Evolutionary conservation across 2,888 invertebrate species (phyloP), one percentile per base, ranked within the genome.

Genomic region (Tricholauxania praeusta): DNA sequence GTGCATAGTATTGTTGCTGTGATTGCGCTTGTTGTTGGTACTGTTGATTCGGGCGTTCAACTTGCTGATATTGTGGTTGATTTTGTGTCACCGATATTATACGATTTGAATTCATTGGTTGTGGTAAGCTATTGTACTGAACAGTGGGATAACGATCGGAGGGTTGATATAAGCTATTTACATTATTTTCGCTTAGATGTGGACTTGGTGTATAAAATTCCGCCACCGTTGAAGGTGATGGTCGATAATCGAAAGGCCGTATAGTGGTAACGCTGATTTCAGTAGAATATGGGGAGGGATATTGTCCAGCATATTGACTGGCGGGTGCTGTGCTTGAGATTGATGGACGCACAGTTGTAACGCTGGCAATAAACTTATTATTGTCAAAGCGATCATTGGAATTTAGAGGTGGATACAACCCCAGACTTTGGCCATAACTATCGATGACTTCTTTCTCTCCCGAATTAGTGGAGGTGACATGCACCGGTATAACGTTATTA

Each of bases 401-500:
- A 17, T 68, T 17, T 3, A 79, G 71, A 17, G 84, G 81, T 6
- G 82, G 86, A 72, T 82, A 85, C 15, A 78, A 55, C 3, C 79
- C 80, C 60, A 85, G 57, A 32, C 81, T 84, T 55, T 85, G 82
- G 6, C 87, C 87, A 68, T 87, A 87, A 53, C 83, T 84, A 63
- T 87, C 86, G 12, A 86, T 39, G 5, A 82, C 76, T 49, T 82
- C 83, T 71, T 82, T 82, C 66, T 86, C 85, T 1, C 82, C 84
- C 0, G 83, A 82, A 28, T 73, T 78, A 0, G 82, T 79, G 28
- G 80, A 78, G n/a, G 82, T 75, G 15, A 86, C 48, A 71, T 85
- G 85, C 2, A 85, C 80, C 1, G 87, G 85, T 55, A 87, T 83
- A 17, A 86, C 83, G 74, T 86, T 87, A 67, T 86, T 87, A 74